Conservation (phyloP, 2,113 vertebrate genomes). For the Recurvirostra avosetta region DNA sequence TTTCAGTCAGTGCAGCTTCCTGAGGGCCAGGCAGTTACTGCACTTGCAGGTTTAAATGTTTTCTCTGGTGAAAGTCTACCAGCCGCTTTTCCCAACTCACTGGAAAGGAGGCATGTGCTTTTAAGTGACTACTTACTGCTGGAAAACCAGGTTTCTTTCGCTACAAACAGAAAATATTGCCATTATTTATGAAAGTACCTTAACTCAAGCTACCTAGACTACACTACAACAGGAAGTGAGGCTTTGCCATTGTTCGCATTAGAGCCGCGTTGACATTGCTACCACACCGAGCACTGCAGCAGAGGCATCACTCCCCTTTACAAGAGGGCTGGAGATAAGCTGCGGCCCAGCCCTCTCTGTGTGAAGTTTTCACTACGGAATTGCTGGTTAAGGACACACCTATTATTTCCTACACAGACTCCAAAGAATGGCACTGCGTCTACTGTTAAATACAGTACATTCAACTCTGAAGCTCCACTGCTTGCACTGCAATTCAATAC, state of each 20-base stretch:
- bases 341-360: background rate
- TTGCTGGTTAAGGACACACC: background rate
- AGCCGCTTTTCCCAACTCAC: background rate
- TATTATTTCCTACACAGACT: background rate
- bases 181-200: too few species aligned
- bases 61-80: background rate
- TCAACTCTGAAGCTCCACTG: rapidly evolving
- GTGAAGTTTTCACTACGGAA: background rate
- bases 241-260: background rate
- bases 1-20: too few species aligned
- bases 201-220: background rate
- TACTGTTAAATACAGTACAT: rapidly evolving
- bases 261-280: rapidly evolving
- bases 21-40: background rate
- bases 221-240: background rate
- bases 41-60: background rate
- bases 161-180: background rate
- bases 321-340: background rate
- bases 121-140: background rate
- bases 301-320: rapidly evolving
- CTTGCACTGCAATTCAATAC: rapidly evolving
- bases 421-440: background rate
- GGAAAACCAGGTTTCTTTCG: background rate
- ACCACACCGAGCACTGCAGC: background rate
- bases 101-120: rapidly evolving